phyloP scores from a whole-genome alignment of 1,140 invertebrate species.

The Zaprionus vittiger region DNA sequence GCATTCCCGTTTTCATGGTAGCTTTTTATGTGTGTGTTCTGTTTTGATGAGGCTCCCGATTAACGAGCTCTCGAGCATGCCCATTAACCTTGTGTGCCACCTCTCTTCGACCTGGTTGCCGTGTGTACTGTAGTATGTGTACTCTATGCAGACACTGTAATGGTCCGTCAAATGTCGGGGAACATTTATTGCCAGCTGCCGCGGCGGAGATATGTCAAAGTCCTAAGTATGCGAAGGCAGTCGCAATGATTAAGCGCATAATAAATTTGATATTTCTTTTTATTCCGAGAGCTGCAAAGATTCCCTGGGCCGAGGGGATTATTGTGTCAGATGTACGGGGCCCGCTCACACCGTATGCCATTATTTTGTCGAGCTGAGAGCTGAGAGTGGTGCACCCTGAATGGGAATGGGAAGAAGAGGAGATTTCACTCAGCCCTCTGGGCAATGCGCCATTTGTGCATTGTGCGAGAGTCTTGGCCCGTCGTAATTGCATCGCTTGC shows the following conservation, averaged over 20 bases:
- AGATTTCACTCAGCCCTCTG: conserved; percentile 58
- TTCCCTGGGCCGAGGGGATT: conserved; percentile 35
- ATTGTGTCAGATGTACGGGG: conserved; percentile 72
- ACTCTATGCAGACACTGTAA: conserved; percentile 7
- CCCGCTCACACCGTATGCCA: conserved; percentile 58
- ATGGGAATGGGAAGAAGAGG: not conserved
- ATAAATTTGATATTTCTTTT: conserved; percentile 60
- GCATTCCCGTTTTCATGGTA: conserved; percentile 2
- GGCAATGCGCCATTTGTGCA: conserved; percentile 61
- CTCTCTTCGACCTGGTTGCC: conserved; percentile 10
- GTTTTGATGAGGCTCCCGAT: conserved; percentile 1
- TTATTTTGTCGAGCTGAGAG: conserved; percentile 33
- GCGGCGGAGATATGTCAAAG: conserved; percentile 33
- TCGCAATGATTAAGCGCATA: conserved; percentile 57
- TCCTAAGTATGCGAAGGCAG: conserved; percentile 30
- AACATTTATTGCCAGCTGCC: conserved; percentile 42
- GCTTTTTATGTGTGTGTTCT: not conserved
- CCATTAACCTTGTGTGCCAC: conserved; percentile 18
- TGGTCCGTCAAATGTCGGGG: conserved; percentile 1
- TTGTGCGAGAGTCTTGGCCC: conserved; percentile 23
- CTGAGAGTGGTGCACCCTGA: conserved; percentile 32
- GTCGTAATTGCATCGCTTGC: conserved; percentile 31
- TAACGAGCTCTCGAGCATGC: conserved; percentile 8
- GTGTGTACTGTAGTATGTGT: not conserved
- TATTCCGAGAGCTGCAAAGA: conserved; percentile 11